A percentile compares a stretch with the other conserved stretches of the same genome.
Conservation (phyloP, 2,888 invertebrate genomes). For the Myopa tessellatipennis region DNA sequence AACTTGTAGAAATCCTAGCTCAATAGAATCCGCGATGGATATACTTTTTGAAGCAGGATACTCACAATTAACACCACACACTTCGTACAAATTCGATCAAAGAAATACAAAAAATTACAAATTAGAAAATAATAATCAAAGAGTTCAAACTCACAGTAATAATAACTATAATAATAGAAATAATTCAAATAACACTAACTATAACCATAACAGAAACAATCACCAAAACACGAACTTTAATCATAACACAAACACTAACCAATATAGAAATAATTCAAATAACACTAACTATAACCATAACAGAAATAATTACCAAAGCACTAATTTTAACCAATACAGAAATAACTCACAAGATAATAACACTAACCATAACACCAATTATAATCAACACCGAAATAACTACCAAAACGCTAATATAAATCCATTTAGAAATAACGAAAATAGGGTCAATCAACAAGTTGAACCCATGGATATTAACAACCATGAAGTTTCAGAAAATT, state of each 20-base stretch:
- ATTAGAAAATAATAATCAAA: background rate
- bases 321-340: background rate
- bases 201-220: too few species aligned
- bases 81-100: background rate
- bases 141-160: background rate
- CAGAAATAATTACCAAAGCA: background rate
- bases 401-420: too few species aligned
- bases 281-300: background rate
- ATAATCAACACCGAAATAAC: too few species aligned
- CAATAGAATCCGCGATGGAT: background rate
- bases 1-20: background rate
- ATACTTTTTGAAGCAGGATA: background rate
- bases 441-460: background rate
- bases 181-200: background rate
- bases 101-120: background rate
- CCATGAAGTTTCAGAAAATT: conserved; percentile 37
- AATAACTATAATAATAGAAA: background rate
- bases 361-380: background rate
- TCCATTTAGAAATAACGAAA: too few species aligned
- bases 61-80: background rate
- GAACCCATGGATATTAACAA: conserved; percentile 44
- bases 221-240: too few species aligned
- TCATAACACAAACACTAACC: background rate
- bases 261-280: background rate
- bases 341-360: background rate